Percentiles rank a stretch among this genome's conserved stretches.
Evolutionary conservation across 2,888 invertebrate species (phyloP).

Genomic region (Leptopilina myrica): DNA sequence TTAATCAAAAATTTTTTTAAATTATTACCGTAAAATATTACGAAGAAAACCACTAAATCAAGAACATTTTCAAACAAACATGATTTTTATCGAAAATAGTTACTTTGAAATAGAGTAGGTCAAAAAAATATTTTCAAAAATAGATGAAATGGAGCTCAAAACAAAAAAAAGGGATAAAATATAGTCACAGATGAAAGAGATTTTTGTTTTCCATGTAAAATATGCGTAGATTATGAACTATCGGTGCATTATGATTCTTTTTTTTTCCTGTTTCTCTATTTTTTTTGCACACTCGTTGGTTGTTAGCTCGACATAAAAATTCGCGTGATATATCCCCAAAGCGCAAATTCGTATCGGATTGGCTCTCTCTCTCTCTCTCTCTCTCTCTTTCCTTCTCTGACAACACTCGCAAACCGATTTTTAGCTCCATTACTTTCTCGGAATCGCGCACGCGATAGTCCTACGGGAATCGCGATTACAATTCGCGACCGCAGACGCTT

Average conservation of each 20-base stretch:
- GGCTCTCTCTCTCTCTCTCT: conserved; percentile 16
- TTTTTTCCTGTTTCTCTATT: not conserved
- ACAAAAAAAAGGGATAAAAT: too few relatives aligned
- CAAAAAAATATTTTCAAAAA: too few relatives aligned
- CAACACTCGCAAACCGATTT: conserved; percentile 30
- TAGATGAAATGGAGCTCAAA: too few relatives aligned
- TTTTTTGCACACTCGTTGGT: not conserved
- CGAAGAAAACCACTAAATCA: too few relatives aligned
- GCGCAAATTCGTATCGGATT: conserved; percentile 32
- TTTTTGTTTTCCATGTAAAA: not conserved
- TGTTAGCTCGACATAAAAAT: conserved; percentile 25
- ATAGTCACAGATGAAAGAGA: too few relatives aligned
- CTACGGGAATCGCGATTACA: conserved; percentile 38
- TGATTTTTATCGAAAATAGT: too few relatives aligned
- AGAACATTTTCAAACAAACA: too few relatives aligned
- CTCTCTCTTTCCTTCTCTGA: conserved; percentile 4
- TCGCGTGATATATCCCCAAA: conserved; percentile 28
- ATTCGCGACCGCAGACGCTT: conserved; percentile 31
- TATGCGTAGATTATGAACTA: conserved; percentile 23
- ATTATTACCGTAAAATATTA: too few relatives aligned
- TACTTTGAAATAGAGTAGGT: too few relatives aligned
- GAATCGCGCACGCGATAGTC: conserved; percentile 32
- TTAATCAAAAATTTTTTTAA: too few relatives aligned
- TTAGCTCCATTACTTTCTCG: conserved; percentile 35
- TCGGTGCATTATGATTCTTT: conserved; percentile 34